These are phyloP conservation scores for Euthynnus affinis DNA, from an alignment of 2,797 vertebrate genomes.

Conservation along the genomic window DNA sequence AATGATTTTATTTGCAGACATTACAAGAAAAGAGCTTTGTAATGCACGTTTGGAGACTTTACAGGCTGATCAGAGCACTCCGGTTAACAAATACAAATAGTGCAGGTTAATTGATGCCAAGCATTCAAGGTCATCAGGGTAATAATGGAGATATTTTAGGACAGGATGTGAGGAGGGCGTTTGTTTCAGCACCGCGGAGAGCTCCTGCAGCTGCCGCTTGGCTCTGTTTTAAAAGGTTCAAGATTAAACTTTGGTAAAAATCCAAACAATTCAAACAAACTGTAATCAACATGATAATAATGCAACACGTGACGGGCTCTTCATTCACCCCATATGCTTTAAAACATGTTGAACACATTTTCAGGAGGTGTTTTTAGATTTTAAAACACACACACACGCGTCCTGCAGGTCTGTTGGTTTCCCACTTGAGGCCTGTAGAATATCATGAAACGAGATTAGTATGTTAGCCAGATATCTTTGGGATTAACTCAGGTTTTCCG, in stretches of 20 bases:
- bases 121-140: conserved; percentile 34
- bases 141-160: conserved; percentile 6
- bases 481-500: no score
- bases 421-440: no score
- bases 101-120: conserved; percentile 10
- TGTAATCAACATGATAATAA: not conserved
- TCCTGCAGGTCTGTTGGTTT: not conserved
- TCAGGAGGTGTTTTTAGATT: not conserved
- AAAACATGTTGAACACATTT: not conserved
- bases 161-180: conserved; percentile 1
- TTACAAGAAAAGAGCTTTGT: conserved; percentile 3
- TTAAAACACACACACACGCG: not conserved
- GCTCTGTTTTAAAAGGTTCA: not conserved
- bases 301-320: no score
- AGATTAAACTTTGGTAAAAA: not conserved
- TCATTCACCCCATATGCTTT: not conserved
- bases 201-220: conserved; percentile 26
- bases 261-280: not conserved
- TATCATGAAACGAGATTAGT: no score
- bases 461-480: no score
- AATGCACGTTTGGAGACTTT: conserved; percentile 4
- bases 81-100: not conserved
- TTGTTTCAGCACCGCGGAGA: conserved; percentile 64
- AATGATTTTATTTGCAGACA: conserved; percentile 7
- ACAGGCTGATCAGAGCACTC: not conserved